A percentile compares a stretch with the other conserved stretches of the same genome.
Conservation (phyloP, 2,113 vertebrate genomes). For the Pyrgilauda ruficollis region DNA sequence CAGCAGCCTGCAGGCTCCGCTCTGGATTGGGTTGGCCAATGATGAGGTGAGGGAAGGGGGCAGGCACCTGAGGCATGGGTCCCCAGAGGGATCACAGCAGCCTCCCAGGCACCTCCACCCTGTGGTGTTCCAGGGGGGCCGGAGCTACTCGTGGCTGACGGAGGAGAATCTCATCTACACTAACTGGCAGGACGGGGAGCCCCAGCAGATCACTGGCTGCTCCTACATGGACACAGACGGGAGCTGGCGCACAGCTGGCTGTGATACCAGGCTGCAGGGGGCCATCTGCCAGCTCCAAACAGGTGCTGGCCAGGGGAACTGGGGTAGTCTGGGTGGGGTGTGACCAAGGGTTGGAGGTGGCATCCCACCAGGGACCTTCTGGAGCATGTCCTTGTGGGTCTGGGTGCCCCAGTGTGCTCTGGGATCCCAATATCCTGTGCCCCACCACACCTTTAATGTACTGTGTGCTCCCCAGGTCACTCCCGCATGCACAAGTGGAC, state of each 20-base stretch:
- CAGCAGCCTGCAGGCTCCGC: constrained; percentile 75
- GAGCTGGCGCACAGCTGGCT: constrained; percentile 82
- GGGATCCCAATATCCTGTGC: accelerated
- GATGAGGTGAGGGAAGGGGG: constrained; percentile 77
- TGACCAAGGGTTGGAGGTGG: background rate
- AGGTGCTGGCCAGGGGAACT: constrained; percentile 27
- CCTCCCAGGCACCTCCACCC: background rate
- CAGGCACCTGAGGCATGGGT: accelerated
- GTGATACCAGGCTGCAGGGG: constrained; percentile 84
- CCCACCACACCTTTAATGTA: background rate
- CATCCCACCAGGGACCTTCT: background rate
- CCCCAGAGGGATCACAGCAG: background rate
- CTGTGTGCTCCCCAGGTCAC: constrained; percentile 22
- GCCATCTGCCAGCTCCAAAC: constrained; percentile 82
- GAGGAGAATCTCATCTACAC: constrained; percentile 81
- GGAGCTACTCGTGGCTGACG: constrained; percentile 85
- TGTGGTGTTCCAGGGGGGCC: constrained; percentile 69
- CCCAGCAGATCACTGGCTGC: constrained; percentile 81
- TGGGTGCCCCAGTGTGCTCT: background rate
- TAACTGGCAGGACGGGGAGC: constrained; percentile 88
- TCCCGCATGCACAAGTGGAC: constrained; percentile 73
- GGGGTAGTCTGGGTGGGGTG: background rate
- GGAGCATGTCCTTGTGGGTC: background rate
- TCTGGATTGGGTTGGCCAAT: constrained; percentile 90
- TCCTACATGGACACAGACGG: constrained; percentile 85